A percentile compares a stretch with the other conserved stretches of the same genome.
Evolutionary conservation across 2,113 vertebrate species (phyloP).

Genomic region (Nipponia nippon): DNA sequence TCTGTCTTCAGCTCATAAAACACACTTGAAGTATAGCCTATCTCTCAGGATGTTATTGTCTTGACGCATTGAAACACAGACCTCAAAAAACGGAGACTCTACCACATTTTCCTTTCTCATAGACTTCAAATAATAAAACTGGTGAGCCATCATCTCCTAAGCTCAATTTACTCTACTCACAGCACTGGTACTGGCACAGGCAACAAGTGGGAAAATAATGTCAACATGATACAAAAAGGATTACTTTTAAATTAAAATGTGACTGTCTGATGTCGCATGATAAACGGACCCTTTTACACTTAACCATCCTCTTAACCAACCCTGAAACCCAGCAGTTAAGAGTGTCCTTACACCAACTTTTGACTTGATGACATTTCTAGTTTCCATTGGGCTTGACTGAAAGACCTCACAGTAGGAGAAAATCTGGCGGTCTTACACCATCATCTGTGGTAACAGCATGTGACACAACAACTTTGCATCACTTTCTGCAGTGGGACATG

Average conservation of each 20-base stretch:
- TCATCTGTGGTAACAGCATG: not conserved
- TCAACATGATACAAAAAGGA: not conserved
- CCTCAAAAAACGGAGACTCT: not conserved
- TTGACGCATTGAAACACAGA: not conserved
- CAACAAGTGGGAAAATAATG: not conserved
- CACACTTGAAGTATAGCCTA: slow-evolving; percentile 4
- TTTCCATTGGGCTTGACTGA: not conserved
- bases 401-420: not conserved
- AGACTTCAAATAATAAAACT: not conserved
- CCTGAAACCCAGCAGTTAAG: not conserved
- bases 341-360: not conserved
- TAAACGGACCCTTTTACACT: not conserved
- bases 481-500: not conserved
- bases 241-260: not conserved
- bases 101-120: slow-evolving; percentile 32
- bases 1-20: slow-evolving; percentile 46
- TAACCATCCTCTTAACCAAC: not conserved
- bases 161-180: not conserved
- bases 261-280: not conserved
- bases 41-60: slow-evolving; percentile 48
- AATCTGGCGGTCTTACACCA: not conserved
- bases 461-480: not conserved
- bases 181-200: not conserved
- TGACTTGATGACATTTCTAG: not conserved
- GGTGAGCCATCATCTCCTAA: not conserved